Evolutionary conservation across 2,888 invertebrate genomes (phyloP).

Genomic region (Schrankia costaestrigalis): DNA sequence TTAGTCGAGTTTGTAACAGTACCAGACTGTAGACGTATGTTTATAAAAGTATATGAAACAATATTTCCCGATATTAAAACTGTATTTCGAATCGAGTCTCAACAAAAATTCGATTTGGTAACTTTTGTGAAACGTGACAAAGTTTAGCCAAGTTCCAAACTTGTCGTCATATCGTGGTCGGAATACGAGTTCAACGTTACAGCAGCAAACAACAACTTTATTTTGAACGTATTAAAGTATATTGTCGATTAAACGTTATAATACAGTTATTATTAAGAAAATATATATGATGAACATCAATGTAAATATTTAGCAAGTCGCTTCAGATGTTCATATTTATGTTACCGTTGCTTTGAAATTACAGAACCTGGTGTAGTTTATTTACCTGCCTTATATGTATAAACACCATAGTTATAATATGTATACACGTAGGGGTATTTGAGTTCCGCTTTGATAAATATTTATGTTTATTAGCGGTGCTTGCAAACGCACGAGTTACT

Average conservation of each 20-base stretch:
- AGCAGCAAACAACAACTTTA: conserved; percentile 18
- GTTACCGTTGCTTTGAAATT: conserved; percentile 17
- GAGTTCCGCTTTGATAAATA: too few species aligned
- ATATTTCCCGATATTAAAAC: conserved; percentile 46
- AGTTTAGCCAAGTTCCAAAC: conserved; percentile 42
- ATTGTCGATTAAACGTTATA: conserved; percentile 10
- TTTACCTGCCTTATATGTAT: too few species aligned
- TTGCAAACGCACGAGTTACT: too few species aligned
- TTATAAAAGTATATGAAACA: too few species aligned
- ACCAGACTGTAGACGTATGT: too few species aligned
- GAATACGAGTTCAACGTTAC: conserved; percentile 25
- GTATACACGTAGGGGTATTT: too few species aligned
- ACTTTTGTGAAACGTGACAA: conserved; percentile 46
- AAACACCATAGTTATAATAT: too few species aligned
- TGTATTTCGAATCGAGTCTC: conserved; percentile 41
- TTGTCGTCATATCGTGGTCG: conserved; percentile 40
- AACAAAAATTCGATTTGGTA: conserved; percentile 51
- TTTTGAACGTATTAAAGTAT: conserved; percentile 7
- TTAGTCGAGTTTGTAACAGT: too few species aligned
- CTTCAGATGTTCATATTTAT: conserved; percentile 19
- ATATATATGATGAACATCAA: conserved; percentile 31
- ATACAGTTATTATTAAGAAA: conserved; percentile 18
- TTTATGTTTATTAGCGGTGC: too few species aligned
- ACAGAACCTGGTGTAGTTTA: conserved; percentile 12
- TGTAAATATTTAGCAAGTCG: conserved; percentile 28